Conservation (phyloP, 2,797 vertebrate genomes). For the Diplodus puntazzo region DNA sequence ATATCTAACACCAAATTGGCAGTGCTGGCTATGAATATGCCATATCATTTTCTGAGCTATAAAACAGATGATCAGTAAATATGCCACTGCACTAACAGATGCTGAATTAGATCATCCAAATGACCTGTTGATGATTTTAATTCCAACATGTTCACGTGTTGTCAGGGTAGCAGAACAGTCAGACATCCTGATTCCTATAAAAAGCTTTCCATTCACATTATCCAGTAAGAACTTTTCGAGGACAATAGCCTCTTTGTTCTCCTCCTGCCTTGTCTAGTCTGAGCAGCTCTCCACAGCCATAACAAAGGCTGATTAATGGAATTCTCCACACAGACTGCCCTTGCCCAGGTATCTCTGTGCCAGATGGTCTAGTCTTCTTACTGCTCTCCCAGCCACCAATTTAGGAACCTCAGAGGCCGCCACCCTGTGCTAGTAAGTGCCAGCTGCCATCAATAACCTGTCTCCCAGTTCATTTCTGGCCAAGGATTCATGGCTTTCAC, state of each 20-base stretch:
- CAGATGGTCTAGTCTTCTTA: conserved; percentile 80
- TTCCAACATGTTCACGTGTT: conserved; percentile 7
- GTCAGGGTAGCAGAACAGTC: not conserved
- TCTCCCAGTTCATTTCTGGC: conserved; percentile 39
- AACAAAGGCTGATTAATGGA: conserved; percentile 81
- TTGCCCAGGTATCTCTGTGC: conserved; percentile 74
- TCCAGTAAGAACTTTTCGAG: conserved; percentile 25
- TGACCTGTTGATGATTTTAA: conserved; percentile 16
- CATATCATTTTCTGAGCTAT: not conserved
- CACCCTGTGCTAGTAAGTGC: conserved; percentile 34
- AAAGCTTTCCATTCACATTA: conserved; percentile 12
- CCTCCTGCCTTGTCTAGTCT: conserved; percentile 27
- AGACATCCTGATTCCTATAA: conserved; percentile 2
- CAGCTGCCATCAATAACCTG: conserved; percentile 71
- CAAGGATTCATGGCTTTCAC: conserved; percentile 38
- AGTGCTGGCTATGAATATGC: not conserved
- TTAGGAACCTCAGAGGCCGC: conserved; percentile 54
- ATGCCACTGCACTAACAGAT: not conserved
- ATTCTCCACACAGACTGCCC: conserved; percentile 68
- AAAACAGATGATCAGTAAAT: conserved; percentile 10
- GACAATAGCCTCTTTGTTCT: conserved; percentile 52
- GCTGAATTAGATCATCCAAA: conserved; percentile 8
- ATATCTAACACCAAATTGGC: not conserved
- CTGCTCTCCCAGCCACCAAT: conserved; percentile 65
- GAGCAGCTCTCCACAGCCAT: conserved; percentile 30